phyloP scores from a whole-genome alignment of 2,113 vertebrate species.

The Trematomus loennbergii region DNA sequence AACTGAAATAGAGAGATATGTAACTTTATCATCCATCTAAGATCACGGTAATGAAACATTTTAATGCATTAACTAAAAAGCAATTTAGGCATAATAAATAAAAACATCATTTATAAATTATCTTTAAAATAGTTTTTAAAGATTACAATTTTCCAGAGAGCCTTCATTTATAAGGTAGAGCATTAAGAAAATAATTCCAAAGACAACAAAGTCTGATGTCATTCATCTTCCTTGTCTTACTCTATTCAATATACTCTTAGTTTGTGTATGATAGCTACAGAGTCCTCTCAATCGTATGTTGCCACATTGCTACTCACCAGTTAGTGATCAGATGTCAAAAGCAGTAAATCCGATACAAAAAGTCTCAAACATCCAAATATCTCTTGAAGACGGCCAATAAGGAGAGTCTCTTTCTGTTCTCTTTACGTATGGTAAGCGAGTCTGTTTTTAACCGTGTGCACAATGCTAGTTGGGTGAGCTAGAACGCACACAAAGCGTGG shows the following conservation, averaged over 20 bases:
- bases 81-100: neutral
- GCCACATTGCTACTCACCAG: conserved; percentile 64
- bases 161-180: neutral
- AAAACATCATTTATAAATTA: neutral
- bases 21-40: neutral
- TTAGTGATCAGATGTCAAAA: conserved; percentile 32
- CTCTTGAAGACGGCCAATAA: conserved; percentile 14
- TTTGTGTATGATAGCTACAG: neutral
- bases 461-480: conserved; percentile 46
- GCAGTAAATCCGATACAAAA: conserved; percentile 32
- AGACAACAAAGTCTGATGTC: neutral
- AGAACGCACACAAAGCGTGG: conserved; percentile 60
- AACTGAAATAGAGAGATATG: neutral
- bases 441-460: conserved; percentile 36
- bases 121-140: neutral
- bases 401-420: conserved; percentile 20
- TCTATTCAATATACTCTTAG: neutral
- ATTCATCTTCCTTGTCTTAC: neutral
- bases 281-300: neutral
- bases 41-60: neutral
- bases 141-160: neutral
- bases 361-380: conserved; percentile 47
- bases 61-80: neutral
- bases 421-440: conserved; percentile 18
- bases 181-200: neutral